A percentile compares a stretch with the other conserved stretches of the same genome.
These are phyloP conservation scores for Heliothis peltigera DNA, from an alignment of 2,888 invertebrate species.

Conservation along the genomic window DNA sequence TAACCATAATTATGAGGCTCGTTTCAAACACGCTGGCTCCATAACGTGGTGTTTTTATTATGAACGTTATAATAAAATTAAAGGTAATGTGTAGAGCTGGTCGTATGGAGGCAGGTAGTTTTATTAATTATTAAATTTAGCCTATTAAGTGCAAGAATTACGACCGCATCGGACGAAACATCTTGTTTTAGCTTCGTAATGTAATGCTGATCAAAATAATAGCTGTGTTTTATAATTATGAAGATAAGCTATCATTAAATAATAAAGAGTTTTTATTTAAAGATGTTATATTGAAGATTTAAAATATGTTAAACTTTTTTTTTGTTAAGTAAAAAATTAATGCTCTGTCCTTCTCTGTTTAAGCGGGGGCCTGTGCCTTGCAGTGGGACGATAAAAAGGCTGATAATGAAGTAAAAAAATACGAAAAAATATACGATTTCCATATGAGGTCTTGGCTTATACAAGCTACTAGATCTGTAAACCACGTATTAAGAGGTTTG, in stretches of 20 bases:
- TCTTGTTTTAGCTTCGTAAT: constrained; percentile 41
- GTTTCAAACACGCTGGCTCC: constrained; percentile 42
- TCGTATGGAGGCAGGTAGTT: constrained; percentile 41
- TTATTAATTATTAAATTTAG: constrained; percentile 54
- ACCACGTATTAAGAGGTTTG: no score
- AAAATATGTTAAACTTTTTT: no score
- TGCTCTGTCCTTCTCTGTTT: no score
- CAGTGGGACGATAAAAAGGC: no score
- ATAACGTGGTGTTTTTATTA: constrained; percentile 52
- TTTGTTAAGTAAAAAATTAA: no score
- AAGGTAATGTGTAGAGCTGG: constrained; percentile 47
- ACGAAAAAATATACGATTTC: neutral
- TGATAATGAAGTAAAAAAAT: no score
- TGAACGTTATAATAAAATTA: constrained; percentile 53
- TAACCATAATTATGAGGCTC: constrained; percentile 46
- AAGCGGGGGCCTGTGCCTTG: no score
- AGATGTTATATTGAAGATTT: neutral
- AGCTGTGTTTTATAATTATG: constrained; percentile 19
- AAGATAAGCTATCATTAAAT: constrained; percentile 9
- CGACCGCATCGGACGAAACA: constrained; percentile 41
- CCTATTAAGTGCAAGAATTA: constrained; percentile 49
- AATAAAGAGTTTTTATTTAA: constrained; percentile 11
- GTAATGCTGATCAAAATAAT: constrained; percentile 45
- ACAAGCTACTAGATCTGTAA: no score
- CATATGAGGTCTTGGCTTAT: neutral